A percentile compares a stretch with the other conserved stretches of the same genome.
Conservation (phyloP, 2,888 invertebrate species). For the Lathronympha strigana region DNA sequence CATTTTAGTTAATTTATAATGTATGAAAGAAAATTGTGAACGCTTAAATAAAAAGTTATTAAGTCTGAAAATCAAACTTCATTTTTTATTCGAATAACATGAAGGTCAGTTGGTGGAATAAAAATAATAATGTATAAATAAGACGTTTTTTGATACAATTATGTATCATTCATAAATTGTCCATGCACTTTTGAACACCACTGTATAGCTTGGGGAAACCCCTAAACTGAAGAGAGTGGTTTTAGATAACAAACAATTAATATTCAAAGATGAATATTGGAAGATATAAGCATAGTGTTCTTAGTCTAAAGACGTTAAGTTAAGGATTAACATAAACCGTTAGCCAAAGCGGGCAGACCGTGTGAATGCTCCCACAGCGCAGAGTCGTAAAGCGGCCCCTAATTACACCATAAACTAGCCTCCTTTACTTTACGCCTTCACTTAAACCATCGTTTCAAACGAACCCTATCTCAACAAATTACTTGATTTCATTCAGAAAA, state of each 20-base stretch:
- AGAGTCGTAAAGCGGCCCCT: conserved; percentile 31
- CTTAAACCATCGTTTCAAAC: conserved; percentile 29
- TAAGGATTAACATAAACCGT: conserved; percentile 10
- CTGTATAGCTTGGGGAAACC: no score
- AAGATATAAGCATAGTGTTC: neutral
- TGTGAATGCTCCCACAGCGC: conserved; percentile 4
- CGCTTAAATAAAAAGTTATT: no score
- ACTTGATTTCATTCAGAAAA: neutral
- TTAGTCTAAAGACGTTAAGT: neutral
- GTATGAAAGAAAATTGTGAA: no score
- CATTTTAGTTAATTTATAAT: no score
- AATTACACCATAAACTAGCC: conserved; percentile 34
- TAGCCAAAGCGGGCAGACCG: neutral
- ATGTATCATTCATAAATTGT: neutral
- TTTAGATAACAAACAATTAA: neutral
- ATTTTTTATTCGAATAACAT: no score
- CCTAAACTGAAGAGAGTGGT: neutral
- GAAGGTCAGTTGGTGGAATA: no score
- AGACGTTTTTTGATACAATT: no score
- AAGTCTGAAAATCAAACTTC: no score
- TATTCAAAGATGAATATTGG: neutral
- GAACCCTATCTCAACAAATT: conserved; percentile 10
- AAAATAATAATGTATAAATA: no score
- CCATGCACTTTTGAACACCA: neutral
- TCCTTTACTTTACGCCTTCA: conserved; percentile 30